Evolutionary conservation across 2,113 vertebrate genomes (phyloP).

Genomic region (Gnathonemus echidnorhynchus): DNA sequence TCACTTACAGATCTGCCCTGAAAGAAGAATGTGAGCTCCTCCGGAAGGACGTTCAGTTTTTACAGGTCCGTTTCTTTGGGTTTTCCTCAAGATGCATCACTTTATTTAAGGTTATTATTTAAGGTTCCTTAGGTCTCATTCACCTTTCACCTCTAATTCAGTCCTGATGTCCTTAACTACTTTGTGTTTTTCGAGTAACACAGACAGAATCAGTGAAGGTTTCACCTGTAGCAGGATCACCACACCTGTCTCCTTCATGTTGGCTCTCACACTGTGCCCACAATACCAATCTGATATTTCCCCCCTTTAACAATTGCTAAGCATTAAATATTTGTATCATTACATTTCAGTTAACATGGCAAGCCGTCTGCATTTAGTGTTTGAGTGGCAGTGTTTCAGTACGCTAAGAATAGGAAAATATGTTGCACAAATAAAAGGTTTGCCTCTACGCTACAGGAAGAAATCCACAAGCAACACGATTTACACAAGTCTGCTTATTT

Average conservation of each 20-base stretch:
- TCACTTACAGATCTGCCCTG: conserved; percentile 54
- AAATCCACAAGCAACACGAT: no score
- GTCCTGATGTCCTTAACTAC: neutral
- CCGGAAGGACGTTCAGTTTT: conserved; percentile 45
- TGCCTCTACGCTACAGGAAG: no score
- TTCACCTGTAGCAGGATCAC: neutral
- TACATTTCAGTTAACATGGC: no score
- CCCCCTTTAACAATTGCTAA: neutral
- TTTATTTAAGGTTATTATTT: neutral
- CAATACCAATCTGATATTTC: neutral
- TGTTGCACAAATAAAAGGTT: no score
- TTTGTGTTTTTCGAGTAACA: neutral
- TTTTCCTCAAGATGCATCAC: conserved; percentile 10
- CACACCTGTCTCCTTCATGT: neutral
- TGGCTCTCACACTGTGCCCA: no score
- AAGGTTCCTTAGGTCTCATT: neutral
- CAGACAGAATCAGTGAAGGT: neutral
- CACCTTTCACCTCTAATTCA: neutral
- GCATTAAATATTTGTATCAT: no score
- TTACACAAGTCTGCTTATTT: no score
- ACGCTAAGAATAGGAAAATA: no score
- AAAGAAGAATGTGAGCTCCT: conserved; percentile 55
- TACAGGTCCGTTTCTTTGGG: conserved; percentile 58
- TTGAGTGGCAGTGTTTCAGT: no score
- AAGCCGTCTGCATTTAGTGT: no score